Evolutionary conservation across 2,888 invertebrate genomes (phyloP), one percentile per base, ranked within the genome.

Genomic region (Mycalesis mineus): DNA sequence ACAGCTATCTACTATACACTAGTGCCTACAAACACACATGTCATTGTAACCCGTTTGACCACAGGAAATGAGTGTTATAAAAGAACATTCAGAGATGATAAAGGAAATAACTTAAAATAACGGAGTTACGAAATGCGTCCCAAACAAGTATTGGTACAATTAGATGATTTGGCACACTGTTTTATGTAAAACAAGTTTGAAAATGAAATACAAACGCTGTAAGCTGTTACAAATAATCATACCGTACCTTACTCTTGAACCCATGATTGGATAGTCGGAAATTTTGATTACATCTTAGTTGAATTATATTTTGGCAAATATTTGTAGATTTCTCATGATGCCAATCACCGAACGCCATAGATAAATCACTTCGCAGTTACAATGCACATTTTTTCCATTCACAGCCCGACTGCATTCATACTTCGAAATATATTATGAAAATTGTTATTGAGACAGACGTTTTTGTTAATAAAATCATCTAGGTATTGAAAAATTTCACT

Each of bases 201-300:
- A n/a, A 48, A 36, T 8, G 11, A 40, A 28, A 40, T 22, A 13
- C 29, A n/a, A 40, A 9, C 15, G 8, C 31, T 49, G 13, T 11
- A 37, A 37, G 41, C 14, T 41, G 41, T 15, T 31, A 28, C 31
- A 15, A 22, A n/a, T 36, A 15, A 14, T 36, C 37, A 31, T 65
- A 15, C 4, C 75, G n/a, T 82, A 87, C 88, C 88, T 82, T 75
- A 88, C 70, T 82, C 88, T 83, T 80, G 88, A 88, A 84, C 88
- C 87, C 88, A 88, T 88, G 75, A 80, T 83, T 84, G 83, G 80
- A 80, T 64, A 68, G 74, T 68, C 68, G 63, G 61, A 73, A 74
- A 73, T 78, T 79, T 75, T 71, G 73, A 72, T 82, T 79, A 82
- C 80, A 80, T 80, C 68, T 82, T 85, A 78, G 62, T 55, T 17